Evolutionary conservation across 2,113 vertebrate genomes (phyloP).

Genomic region (Elachura formosa): DNA sequence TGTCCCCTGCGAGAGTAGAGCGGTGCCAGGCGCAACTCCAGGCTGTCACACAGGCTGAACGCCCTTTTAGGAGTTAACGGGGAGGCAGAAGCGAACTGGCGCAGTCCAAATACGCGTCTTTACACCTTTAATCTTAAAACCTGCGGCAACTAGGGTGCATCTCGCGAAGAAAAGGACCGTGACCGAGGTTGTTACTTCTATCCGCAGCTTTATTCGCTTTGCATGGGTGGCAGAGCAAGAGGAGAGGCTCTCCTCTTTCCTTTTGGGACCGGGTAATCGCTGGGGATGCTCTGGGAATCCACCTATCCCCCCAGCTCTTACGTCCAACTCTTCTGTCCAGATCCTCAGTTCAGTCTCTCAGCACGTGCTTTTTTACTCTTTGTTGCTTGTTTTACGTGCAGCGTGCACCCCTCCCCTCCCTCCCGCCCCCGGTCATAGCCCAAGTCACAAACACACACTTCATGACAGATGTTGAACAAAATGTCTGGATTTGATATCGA

Average conservation of each 20-base stretch:
- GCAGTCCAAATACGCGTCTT: too few species aligned
- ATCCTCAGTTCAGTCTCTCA: not conserved
- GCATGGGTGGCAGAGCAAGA: not conserved
- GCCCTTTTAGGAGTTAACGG: fast-evolving
- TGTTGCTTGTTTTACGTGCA: not conserved
- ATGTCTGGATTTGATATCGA: not conserved
- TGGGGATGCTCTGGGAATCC: not conserved
- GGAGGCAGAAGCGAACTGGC: not conserved
- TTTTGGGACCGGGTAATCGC: too few species aligned
- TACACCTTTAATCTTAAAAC: not conserved
- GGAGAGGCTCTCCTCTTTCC: not conserved
- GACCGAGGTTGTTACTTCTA: not conserved
- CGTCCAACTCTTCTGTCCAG: too few species aligned
- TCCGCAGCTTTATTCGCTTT: not conserved
- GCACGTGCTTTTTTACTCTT: not conserved
- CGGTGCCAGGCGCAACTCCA: fast-evolving
- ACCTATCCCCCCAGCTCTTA: fast-evolving
- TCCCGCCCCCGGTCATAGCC: too few species aligned
- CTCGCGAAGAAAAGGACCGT: not conserved
- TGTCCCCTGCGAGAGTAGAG: fast-evolving
- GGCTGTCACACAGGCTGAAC: fast-evolving
- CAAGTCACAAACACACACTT: not conserved
- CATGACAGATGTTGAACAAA: not conserved
- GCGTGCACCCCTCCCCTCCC: not conserved
- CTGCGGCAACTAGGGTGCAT: too few species aligned